A percentile compares a stretch with the other conserved stretches of the same genome.
phyloP scores from a whole-genome alignment of 2,797 vertebrate genomes.

The Epinephelus awoara region DNA sequence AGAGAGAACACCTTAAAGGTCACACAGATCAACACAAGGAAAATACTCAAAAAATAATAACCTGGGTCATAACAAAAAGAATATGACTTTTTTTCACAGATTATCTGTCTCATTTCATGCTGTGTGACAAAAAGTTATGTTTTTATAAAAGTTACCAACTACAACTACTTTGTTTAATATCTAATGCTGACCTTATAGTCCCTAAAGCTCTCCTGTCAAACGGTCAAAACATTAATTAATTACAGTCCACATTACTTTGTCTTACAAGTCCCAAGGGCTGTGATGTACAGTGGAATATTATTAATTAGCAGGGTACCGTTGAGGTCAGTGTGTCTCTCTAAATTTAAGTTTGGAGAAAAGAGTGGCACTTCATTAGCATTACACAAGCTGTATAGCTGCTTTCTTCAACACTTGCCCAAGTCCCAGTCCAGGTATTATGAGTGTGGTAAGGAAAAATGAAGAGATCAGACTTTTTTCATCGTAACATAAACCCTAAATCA shows the following conservation, averaged over 20 bases:
- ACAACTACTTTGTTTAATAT: neutral
- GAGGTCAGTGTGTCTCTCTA: conserved; percentile 51
- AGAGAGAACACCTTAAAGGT: too few species aligned
- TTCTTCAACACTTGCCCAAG: neutral
- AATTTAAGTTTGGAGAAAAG: conserved; percentile 25
- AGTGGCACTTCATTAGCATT: conserved; percentile 21
- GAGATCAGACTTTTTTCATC: too few species aligned
- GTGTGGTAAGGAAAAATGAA: too few species aligned
- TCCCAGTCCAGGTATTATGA: neutral
- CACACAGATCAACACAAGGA: too few species aligned
- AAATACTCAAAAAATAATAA: too few species aligned
- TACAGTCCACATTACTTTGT: conserved; percentile 29
- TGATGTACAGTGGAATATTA: conserved; percentile 22
- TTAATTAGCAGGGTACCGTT: conserved; percentile 41
- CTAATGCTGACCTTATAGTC: conserved; percentile 33
- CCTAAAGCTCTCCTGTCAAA: conserved; percentile 28
- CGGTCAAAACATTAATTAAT: conserved; percentile 26
- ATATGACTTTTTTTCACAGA: too few species aligned
- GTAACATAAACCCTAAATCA: too few species aligned
- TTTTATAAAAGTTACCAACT: too few species aligned
- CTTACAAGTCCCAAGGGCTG: conserved; percentile 25
- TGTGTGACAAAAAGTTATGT: too few species aligned
- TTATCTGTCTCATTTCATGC: too few species aligned
- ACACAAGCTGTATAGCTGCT: neutral
- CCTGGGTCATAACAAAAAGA: too few species aligned